Evolutionary conservation across 2,113 vertebrate genomes (phyloP).

Genomic region (Sorex araneus): DNA sequence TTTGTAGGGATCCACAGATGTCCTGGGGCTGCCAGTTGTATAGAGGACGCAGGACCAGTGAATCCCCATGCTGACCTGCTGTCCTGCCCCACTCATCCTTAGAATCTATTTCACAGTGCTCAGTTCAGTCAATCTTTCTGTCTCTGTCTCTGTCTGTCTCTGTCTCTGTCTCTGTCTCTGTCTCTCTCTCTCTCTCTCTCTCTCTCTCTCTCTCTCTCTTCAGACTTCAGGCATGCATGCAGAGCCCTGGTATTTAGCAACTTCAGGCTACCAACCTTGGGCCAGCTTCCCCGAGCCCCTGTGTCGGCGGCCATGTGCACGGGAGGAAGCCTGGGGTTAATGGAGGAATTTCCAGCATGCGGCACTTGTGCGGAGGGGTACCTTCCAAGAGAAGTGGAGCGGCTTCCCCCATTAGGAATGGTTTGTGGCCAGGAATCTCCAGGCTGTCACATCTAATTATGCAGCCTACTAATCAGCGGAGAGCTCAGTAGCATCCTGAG

Average conservation of each 20-base stretch:
- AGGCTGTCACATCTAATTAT: slow-evolving; percentile 87
- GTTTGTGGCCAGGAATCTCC: slow-evolving; percentile 87
- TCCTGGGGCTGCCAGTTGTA: not conserved
- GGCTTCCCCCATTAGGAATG: slow-evolving; percentile 85
- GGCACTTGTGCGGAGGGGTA: slow-evolving; percentile 81
- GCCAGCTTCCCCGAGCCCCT: not conserved
- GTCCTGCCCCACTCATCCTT: not conserved
- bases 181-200: not conserved
- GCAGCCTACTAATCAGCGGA: slow-evolving; percentile 87
- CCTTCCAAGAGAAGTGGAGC: slow-evolving; percentile 81
- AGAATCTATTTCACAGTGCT: not conserved
- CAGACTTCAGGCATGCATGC: not conserved
- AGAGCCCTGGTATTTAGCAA: not conserved
- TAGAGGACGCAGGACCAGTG: too few relatives aligned
- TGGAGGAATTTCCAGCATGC: slow-evolving; percentile 61
- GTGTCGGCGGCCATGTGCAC: not conserved
- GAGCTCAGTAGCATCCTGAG: slow-evolving; percentile 84
- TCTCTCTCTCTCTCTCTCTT: not conserved
- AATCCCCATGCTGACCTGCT: not conserved
- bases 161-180: not conserved
- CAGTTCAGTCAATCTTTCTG: not conserved
- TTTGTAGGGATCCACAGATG: not conserved
- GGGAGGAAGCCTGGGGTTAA: slow-evolving; percentile 82
- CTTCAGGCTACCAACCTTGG: not conserved
- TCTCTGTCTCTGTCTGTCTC: not conserved